A percentile compares a stretch with the other conserved stretches of the same genome.
These are phyloP conservation scores for Pantelozetes paolii DNA, from an alignment of 2,888 invertebrate genomes.

Conservation along the genomic window DNA sequence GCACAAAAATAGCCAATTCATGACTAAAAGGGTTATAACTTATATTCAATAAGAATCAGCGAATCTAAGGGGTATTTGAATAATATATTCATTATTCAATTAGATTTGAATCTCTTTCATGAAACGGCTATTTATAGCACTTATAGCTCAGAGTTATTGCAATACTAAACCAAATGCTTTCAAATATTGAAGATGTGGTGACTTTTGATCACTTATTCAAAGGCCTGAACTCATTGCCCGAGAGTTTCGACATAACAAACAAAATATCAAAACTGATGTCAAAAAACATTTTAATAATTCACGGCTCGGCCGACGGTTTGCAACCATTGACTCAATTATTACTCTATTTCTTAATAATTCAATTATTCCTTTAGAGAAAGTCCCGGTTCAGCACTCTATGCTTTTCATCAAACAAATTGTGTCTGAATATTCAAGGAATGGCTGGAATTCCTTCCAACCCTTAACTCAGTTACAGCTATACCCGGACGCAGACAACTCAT, in stretches of 20 bases:
- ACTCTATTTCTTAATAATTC: background rate
- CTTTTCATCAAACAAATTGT: slow-evolving; percentile 37
- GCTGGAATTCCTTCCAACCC: background rate
- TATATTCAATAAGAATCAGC: no score
- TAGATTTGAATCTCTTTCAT: no score
- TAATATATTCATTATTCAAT: no score
- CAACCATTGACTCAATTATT: slow-evolving; percentile 43
- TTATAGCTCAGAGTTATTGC: no score
- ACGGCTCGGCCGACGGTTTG: slow-evolving; percentile 84
- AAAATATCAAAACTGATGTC: slow-evolving; percentile 53
- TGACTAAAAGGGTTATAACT: no score
- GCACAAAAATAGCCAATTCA: background rate
- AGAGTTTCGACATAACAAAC: background rate
- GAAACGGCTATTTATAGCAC: no score
- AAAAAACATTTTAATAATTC: slow-evolving; percentile 82
- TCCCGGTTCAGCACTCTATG: slow-evolving; percentile 40
- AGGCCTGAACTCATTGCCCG: background rate
- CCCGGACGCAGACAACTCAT: slow-evolving; percentile 81
- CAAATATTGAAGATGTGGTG: slow-evolving; percentile 37
- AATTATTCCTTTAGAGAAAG: slow-evolving; percentile 25
- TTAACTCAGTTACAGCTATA: slow-evolving; percentile 64
- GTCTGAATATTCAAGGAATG: background rate
- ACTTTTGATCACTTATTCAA: slow-evolving; percentile 37
- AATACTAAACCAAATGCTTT: no score
- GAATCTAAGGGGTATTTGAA: no score